Base-by-base conservation (phyloP, 2,113 vertebrate species). In the Pandion haliaetus region DNA sequence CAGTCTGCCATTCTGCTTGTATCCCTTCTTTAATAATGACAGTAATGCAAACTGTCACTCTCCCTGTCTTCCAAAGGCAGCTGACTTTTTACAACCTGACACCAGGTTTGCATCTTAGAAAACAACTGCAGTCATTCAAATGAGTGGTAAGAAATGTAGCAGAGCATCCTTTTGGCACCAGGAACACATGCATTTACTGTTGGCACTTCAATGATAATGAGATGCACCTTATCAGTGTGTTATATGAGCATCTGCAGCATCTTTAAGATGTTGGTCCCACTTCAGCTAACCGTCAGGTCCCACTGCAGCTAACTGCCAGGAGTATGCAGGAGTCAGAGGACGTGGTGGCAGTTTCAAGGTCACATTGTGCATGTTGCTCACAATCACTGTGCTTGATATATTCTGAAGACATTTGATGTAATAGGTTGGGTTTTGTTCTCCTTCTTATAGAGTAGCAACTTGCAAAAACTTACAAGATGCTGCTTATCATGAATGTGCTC, bases 41-140 rank as follows among this genome's bases (percentile, higher is more conserved):
- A 85, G 47, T 93, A 94, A 97, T 85, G 77, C 88, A 92, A 93
- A 85, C 78, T 82, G 86, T 82, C 91, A 86, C 24, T 77, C 50
- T 61, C 77, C 54, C 72, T 91, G 71, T 69, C 93, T 93, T 95
- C 79, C 66, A 82, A 90, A 84, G 67, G 47, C 86, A 91, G 49
- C 14, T 94, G 92, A 85, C 36, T 72, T 95, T 89, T 91, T 93
- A 81, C 67, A 89, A 86, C 55, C 62, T 66, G 62, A 81, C 44
- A 72, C 58, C 20, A 81, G 36, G 36, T 71, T 73, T 89, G 62
- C 77, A 45, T 93, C 47, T 71, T 87, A 82, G 82, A 78, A 84
- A 87, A 73, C 72, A 93, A 74, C 36, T 81, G 55, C 63, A 85
- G 81, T 82, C 73, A 62, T 65, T 65, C 91, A 85, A 73, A 77